A percentile compares a stretch with the other conserved stretches of the same genome.
phyloP scores from a whole-genome alignment of 2,888 invertebrate species.

The Monoplex corrugatus region DNA sequence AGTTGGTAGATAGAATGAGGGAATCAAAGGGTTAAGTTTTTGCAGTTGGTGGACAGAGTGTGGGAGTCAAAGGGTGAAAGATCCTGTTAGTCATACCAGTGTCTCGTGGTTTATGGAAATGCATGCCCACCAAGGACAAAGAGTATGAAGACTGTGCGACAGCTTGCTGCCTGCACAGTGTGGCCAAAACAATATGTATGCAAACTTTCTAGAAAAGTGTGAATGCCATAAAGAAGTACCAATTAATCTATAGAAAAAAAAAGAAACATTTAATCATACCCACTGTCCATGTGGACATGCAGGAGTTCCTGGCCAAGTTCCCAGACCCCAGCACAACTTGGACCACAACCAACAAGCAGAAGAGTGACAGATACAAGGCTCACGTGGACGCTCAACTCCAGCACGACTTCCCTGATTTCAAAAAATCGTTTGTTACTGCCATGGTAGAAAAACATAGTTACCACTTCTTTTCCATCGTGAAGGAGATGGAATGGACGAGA shows the following conservation, averaged over 20 bases:
- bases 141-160: not conserved
- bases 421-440: conserved; percentile 66
- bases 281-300: conserved; percentile 52
- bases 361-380: conserved; percentile 70
- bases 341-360: conserved; percentile 63
- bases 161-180: not conserved
- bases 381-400: conserved; percentile 68
- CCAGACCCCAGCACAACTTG: conserved; percentile 74
- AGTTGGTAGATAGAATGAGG: too few relatives aligned
- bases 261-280: not conserved
- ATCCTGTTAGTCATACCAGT: too few relatives aligned
- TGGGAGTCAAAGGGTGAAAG: too few relatives aligned
- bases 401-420: conserved; percentile 70
- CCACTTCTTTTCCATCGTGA: conserved; percentile 62
- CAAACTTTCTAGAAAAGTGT: not conserved
- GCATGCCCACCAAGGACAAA: not conserved
- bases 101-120: not conserved
- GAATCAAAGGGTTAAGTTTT: not conserved
- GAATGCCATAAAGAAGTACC: not conserved
- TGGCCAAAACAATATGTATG: not conserved
- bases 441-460: conserved; percentile 65
- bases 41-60: not conserved
- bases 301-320: conserved; percentile 74
- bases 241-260: too few relatives aligned
- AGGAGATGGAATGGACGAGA: conserved; percentile 40